Evolutionary conservation across 2,797 vertebrate genomes (phyloP), one percentile per base, ranked within the genome.

Genomic region (Cyprinodon diabolis): DNA sequence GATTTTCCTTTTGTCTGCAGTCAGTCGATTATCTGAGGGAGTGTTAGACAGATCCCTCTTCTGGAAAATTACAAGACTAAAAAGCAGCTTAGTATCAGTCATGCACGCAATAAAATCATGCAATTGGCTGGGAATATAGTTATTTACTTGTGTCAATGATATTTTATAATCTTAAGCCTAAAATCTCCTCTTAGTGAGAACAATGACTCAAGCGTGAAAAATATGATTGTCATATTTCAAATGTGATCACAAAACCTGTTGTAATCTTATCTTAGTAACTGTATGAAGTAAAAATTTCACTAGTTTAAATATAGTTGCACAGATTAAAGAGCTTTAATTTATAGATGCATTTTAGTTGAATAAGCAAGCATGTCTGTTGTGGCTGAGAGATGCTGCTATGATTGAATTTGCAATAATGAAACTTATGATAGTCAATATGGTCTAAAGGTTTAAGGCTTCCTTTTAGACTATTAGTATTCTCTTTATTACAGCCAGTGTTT

Each of bases 301-400:
- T 74, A 43, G 74, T 77, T 76, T 72, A 58, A 52, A 79, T 77
- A 78, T 82, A 82, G 76, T 79, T 84, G 81, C 86, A 88, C 81
- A 76, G 78, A 79, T 23, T 78, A 49, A 74, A 77, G 56, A 80
- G 66, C 68, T 86, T 80, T 78, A 77, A 84, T 89, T 84, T 79
- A 81, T 82, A 25, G 80, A 37, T 79, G 58, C 54, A 45, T 66
- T 60, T 78, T 81, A 79, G 72, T 52, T n/a, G 80, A 82, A 76
- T 84, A 74, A 77, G 75, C 58, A 69, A 77, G 94, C 93, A 93
- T 93, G 93, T 72, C 69, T 69, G 83, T 78, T 84, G 77, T 85
- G 83, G 83, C 82, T 84, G 51, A 74, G 60, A 84, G 52, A 86
- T 82, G 75, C n/a, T 45, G 43, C 82, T 69, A 51, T 47, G 78